Percentiles rank a stretch among this genome's conserved stretches.
These are phyloP conservation scores for Murina feae DNA, from an alignment of 2,113 vertebrate genomes.

Conservation along the genomic window DNA sequence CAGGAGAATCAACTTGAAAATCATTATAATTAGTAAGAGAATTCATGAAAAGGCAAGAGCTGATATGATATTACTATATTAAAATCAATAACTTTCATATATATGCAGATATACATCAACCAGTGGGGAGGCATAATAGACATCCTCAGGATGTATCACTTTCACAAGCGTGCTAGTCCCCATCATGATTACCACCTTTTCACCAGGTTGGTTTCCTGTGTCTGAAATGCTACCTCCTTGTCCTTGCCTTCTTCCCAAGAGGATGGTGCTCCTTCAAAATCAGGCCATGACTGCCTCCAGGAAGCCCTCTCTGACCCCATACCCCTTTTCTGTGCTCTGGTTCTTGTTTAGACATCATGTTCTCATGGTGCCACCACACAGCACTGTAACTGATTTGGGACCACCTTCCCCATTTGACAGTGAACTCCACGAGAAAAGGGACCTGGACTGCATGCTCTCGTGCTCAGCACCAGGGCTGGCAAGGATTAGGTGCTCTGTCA, in stretches of 20 bases:
- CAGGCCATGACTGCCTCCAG: not conserved
- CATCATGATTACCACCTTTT: not conserved
- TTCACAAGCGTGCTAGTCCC: not conserved
- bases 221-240: not conserved
- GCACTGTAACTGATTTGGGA: not conserved
- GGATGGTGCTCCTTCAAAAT: not conserved
- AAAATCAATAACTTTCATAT: not conserved
- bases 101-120: not conserved
- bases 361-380: too few species aligned
- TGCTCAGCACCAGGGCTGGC: too few species aligned
- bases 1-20: not conserved
- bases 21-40: slow-evolving; percentile 10
- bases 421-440: not conserved
- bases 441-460: not conserved
- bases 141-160: not conserved
- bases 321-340: not conserved
- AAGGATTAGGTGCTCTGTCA: not conserved
- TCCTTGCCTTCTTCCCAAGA: not conserved
- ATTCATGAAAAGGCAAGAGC: not conserved
- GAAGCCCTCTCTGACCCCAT: not conserved
- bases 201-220: not conserved
- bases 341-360: not conserved
- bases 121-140: not conserved
- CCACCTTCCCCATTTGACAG: not conserved
- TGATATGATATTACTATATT: not conserved